Conservation (phyloP, 2,797 vertebrate species). For the Knipowitschia caucasica region DNA sequence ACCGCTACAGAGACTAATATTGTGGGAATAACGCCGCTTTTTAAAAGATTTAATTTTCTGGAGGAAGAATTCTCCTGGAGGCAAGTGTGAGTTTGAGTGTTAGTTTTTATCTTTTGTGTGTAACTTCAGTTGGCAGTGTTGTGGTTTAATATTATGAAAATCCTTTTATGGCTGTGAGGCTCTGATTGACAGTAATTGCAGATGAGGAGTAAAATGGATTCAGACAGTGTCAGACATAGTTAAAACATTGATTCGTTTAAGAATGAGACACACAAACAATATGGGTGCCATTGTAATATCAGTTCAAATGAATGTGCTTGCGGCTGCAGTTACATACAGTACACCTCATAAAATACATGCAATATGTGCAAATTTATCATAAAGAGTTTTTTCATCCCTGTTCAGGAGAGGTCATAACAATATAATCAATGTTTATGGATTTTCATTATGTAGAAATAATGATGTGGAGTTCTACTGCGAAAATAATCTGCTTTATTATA, state of each 20-base stretch:
- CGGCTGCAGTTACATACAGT: background rate
- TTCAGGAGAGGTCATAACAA: no score
- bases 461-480: no score
- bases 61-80: constrained; percentile 20
- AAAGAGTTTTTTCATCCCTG: no score
- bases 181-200: constrained; percentile 12
- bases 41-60: constrained; percentile 36
- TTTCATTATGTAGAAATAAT: no score
- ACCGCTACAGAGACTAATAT: constrained; percentile 36
- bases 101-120: background rate
- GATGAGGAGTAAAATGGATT: constrained; percentile 5
- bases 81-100: background rate
- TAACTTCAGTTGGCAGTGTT: background rate
- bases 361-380: no score
- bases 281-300: no score
- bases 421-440: no score
- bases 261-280: background rate
- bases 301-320: background rate
- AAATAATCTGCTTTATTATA: no score
- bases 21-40: constrained; percentile 27
- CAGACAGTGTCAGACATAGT: constrained; percentile 3
- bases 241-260: constrained; percentile 2
- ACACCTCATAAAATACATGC: background rate
- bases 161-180: constrained; percentile 5
- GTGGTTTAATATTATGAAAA: constrained; percentile 2